These are phyloP conservation scores for Protomyctophum bolini DNA, from an alignment of 2,113 vertebrate genomes.

Conservation along the genomic window DNA sequence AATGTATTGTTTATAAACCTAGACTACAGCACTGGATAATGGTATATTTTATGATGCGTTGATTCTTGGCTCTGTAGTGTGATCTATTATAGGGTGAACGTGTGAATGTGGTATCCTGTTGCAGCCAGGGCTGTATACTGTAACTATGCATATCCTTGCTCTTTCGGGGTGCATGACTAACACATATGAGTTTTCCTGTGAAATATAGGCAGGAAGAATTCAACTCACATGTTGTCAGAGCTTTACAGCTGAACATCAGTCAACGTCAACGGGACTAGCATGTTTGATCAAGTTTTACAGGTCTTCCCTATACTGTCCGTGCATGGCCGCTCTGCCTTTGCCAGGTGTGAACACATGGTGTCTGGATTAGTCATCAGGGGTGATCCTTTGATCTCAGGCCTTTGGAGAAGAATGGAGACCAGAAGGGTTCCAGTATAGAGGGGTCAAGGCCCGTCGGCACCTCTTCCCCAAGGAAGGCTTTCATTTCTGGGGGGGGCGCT, in stretches of 20 bases:
- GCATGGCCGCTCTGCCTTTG: not conserved
- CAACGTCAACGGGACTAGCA: not conserved
- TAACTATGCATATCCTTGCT: no score
- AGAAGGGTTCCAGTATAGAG: slow-evolving; percentile 3
- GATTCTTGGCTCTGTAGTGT: no score
- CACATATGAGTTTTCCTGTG: not conserved
- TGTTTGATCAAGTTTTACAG: slow-evolving; percentile 5
- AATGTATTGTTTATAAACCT: no score
- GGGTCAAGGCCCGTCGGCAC: not conserved
- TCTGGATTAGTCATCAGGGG: slow-evolving; percentile 19
- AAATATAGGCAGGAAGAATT: not conserved
- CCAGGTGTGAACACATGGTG: slow-evolving; percentile 13
- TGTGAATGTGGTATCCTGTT: no score
- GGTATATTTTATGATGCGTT: no score
- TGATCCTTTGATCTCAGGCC: slow-evolving; percentile 12
- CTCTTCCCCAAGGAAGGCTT: not conserved
- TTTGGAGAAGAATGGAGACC: not conserved
- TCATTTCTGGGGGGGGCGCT: slow-evolving; percentile 1
- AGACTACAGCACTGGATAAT: no score
- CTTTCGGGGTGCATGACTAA: not conserved
- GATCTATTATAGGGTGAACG: no score
- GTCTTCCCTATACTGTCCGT: not conserved
- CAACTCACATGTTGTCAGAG: not conserved
- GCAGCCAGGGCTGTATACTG: no score
- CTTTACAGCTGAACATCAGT: not conserved